Evolutionary conservation across 2,113 vertebrate species (phyloP).

Genomic region (Cyanocitta stelleri): DNA sequence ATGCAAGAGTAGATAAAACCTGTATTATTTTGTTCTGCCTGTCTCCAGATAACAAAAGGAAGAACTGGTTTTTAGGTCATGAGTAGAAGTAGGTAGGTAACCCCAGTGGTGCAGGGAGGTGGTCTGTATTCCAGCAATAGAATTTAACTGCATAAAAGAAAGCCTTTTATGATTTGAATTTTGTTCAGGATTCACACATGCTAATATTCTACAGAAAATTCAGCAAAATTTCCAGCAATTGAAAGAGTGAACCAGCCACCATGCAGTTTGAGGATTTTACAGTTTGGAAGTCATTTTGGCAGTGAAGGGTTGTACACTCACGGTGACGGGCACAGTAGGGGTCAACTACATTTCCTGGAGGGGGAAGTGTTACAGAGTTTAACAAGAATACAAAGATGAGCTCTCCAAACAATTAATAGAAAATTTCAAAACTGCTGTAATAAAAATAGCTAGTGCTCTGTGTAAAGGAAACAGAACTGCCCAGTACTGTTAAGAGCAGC

Average conservation of each 20-base stretch:
- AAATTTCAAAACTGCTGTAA: not conserved
- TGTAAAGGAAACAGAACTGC: not conserved
- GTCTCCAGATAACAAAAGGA: not conserved
- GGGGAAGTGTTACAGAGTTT: not conserved
- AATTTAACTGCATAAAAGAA: not conserved
- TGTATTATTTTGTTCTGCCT: not conserved
- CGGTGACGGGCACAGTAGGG: not conserved
- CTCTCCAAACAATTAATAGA: not conserved
- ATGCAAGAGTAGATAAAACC: not conserved
- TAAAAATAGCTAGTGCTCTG: not conserved
- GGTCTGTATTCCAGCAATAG: not conserved
- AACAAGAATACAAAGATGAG: not conserved
- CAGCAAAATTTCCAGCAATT: not conserved
- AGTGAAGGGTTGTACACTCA: not conserved
- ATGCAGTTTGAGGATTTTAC: not conserved
- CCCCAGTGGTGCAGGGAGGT: not conserved
- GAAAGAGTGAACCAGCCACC: not conserved
- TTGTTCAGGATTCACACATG: not conserved
- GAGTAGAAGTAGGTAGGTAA: not conserved
- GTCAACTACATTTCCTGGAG: not conserved
- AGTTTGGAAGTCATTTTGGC: not conserved
- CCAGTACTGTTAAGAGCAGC: not conserved
- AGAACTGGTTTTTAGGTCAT: not conserved
- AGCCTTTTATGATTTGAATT: not conserved
- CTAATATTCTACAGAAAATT: not conserved